Evolutionary conservation across 2,888 invertebrate species (phyloP).

Genomic region (Ceramica pisi): DNA sequence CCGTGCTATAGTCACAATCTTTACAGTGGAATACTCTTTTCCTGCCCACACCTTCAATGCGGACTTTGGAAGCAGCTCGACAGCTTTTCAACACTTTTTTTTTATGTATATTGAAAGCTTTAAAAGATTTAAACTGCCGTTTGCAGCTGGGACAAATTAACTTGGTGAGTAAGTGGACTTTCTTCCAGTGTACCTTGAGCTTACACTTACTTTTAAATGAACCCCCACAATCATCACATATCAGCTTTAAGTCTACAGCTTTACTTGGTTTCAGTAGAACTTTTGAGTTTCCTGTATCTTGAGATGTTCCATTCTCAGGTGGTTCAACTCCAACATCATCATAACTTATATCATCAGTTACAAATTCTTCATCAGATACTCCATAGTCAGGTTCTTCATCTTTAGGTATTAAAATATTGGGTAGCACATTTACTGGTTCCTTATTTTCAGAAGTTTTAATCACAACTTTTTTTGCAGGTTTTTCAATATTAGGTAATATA

Average conservation of each 20-base stretch:
- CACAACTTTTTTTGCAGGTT: neutral
- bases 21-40: conserved; percentile 69
- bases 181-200: conserved; percentile 74
- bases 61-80: conserved; percentile 62
- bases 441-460: neutral
- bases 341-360: neutral
- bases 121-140: conserved; percentile 73
- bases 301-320: neutral
- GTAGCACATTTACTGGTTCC: neutral
- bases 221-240: conserved; percentile 70
- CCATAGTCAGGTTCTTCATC: conserved; percentile 18
- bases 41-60: conserved; percentile 76
- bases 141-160: conserved; percentile 70
- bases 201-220: conserved; percentile 75
- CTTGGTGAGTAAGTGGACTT: conserved; percentile 63
- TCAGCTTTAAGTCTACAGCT: conserved; percentile 52
- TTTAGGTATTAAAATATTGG: conserved; percentile 9
- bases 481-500: neutral
- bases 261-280: conserved; percentile 27
- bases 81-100: conserved; percentile 69
- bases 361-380: conserved; percentile 11
- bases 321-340: neutral
- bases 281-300: neutral
- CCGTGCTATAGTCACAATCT: conserved; percentile 77
- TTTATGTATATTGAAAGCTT: conserved; percentile 72